Evolutionary conservation across 2,888 invertebrate genomes (phyloP).

Genomic region (Mycogona germanica): DNA sequence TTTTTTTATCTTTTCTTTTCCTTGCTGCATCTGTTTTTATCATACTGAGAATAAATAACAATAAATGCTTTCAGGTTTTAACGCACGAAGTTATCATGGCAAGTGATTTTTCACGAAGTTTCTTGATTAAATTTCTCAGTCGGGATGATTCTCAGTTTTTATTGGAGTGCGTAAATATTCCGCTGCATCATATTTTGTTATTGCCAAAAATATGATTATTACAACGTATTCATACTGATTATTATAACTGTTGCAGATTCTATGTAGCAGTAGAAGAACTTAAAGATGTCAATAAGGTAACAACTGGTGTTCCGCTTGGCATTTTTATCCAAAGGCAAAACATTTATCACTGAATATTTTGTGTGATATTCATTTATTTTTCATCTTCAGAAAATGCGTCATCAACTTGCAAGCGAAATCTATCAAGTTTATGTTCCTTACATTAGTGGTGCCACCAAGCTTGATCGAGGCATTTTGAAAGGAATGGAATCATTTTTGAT

Average conservation of each 20-base stretch:
- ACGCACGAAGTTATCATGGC: conserved; percentile 60
- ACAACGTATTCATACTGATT: too few relatives aligned
- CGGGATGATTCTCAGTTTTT: conserved; percentile 70
- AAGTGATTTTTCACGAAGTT: conserved; percentile 64
- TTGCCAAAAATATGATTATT: conserved; percentile 1
- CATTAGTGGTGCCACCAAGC: conserved; percentile 22
- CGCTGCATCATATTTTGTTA: background rate
- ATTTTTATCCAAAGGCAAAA: conserved; percentile 1
- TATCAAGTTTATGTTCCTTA: conserved; percentile 71
- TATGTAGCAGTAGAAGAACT: conserved; percentile 79
- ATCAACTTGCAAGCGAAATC: conserved; percentile 80
- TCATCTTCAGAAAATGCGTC: conserved; percentile 33
- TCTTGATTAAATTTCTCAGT: conserved; percentile 66
- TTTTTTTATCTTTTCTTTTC: conserved; percentile 1
- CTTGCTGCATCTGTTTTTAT: conserved; percentile 20
- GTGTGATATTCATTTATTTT: background rate
- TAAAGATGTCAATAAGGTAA: conserved; percentile 57
- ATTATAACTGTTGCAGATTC: too few relatives aligned
- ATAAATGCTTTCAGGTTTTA: conserved; percentile 55
- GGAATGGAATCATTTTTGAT: conserved; percentile 76
- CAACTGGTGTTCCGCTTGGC: too few relatives aligned
- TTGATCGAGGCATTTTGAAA: conserved; percentile 43
- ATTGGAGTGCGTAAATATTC: conserved; percentile 42
- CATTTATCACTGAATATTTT: background rate
- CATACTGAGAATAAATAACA: too few relatives aligned